These are phyloP conservation scores for Drosophila equinoxialis DNA, from an alignment of 1,140 invertebrate genomes.

Conservation along the genomic window DNA sequence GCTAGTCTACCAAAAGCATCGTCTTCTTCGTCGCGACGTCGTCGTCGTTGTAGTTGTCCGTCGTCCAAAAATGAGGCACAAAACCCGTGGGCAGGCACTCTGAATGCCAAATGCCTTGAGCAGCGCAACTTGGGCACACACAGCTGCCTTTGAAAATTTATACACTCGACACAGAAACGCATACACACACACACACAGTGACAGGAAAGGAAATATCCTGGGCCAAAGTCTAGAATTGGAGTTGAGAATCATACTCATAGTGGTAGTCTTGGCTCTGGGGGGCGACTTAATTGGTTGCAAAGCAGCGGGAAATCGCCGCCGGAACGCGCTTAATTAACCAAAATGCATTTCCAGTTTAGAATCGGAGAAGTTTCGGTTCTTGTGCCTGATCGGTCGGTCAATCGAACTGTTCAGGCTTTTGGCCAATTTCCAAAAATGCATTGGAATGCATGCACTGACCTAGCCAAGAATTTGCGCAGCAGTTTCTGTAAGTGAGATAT, in stretches of 20 bases:
- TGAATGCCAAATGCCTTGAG: conserved; percentile 24
- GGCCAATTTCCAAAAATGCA: conserved; percentile 50
- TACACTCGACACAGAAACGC: conserved; percentile 30
- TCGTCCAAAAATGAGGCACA: conserved; percentile 31
- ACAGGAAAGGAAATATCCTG: conserved; percentile 67
- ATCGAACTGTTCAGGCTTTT: conserved; percentile 30
- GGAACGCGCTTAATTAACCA: conserved; percentile 78
- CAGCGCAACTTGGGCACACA: conserved; percentile 10
- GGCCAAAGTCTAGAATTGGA: conserved; percentile 19
- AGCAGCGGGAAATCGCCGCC: conserved; percentile 77
- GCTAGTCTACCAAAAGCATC: conserved; percentile 37
- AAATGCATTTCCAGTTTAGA: conserved; percentile 71
- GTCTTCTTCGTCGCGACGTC: conserved; percentile 25
- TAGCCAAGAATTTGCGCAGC: conserved; percentile 30
- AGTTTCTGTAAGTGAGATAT: conserved; percentile 46
- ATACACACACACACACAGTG: conserved; percentile 27
- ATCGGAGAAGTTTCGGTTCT: conserved; percentile 35
- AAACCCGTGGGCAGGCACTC: conserved; percentile 65
- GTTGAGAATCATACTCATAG: conserved; percentile 17
- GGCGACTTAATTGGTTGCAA: conserved; percentile 74
- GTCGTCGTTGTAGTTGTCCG: conserved; percentile 10
- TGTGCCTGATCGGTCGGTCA: not conserved
- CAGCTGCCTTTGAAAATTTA: conserved; percentile 65
- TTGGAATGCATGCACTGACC: too few species aligned
- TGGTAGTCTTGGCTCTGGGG: conserved; percentile 37